Base-by-base conservation (phyloP, 1,140 invertebrate species). In the Philaenus spumarius region DNA sequence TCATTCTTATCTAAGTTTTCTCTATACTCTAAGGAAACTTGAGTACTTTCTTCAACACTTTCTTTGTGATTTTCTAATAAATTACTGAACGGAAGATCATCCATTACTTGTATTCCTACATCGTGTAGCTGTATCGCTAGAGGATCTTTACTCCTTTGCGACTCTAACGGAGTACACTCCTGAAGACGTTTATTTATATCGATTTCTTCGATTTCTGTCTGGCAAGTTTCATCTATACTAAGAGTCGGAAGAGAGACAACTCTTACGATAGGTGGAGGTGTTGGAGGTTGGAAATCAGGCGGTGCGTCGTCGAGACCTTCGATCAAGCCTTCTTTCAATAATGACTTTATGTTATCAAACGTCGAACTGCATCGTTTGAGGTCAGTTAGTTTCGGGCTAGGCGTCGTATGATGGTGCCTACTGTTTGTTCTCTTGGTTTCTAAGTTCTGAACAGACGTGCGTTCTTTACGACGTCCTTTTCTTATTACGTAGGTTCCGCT, bases 281-380 rank as follows among this genome's bases (percentile, higher is more conserved):
- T 76, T 1, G 75, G 70, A 1, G 79, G 71, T 2, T 71, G 67
- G 59, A 79, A 79, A 34, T 77, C 75, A 1, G 74, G 72, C 6
- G 78, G 78, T 0, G 75, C 73, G 48, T 80, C 77, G 62, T 76
- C 73, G 26, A 80, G 54, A 2, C 75, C 77, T 56, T 80, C 78
- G n/a, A 75, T 67, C 62, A 81, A 75, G 47, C 84, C 83, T 70
- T 85, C 82, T 67, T 82, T 83, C 45, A 87, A 76, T 43, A 89
- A 69, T 35, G 84, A 84, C 65, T 85, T 84, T 60, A 89, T 86
- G 64, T 87, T 86, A 73, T 87, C 85, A 71, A 89, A 89, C 1
- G 86, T 88, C 40, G 82, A 85, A 64, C 83, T 87, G 71, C 84
- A 85, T 62, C 85, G 81, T 68, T 84, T 84, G 51, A 78, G 77